These are phyloP conservation scores for Petrolisthes manimaculis DNA, from an alignment of 2,888 invertebrate genomes.

Conservation along the genomic window DNA sequence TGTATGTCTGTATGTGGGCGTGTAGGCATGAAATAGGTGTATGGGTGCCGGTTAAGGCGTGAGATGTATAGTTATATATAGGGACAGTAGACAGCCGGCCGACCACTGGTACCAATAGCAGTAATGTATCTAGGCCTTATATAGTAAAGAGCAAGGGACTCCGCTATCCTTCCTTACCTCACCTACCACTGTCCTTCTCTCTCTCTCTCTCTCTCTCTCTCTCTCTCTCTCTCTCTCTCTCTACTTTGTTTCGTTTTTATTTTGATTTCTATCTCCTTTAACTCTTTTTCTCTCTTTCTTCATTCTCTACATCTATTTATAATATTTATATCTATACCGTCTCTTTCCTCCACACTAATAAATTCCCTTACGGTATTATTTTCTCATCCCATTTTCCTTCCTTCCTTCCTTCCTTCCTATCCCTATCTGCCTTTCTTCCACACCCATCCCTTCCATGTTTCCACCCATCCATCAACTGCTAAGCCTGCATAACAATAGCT, in stretches of 20 bases:
- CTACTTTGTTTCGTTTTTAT: neutral
- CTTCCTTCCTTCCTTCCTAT: too few relatives aligned
- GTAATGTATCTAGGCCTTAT: neutral
- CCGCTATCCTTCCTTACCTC: neutral
- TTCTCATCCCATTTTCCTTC: too few relatives aligned
- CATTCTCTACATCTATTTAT: too few relatives aligned
- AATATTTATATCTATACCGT: too few relatives aligned
- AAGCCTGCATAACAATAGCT: too few relatives aligned
- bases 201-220: constrained; percentile 1
- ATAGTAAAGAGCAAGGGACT: neutral
- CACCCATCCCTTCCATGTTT: too few relatives aligned
- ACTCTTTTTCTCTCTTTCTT: too few relatives aligned
- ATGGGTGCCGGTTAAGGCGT: neutral
- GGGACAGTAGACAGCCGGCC: neutral
- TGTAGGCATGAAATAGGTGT: neutral
- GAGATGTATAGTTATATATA: neutral
- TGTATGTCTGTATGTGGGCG: constrained; percentile 15
- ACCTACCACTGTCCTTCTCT: constrained; percentile 4
- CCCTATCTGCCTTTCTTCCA: too few relatives aligned
- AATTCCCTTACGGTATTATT: too few relatives aligned
- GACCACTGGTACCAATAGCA: constrained; percentile 4
- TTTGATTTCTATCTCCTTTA: neutral
- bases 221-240: constrained; percentile 2
- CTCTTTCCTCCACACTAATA: too few relatives aligned
- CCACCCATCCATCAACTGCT: too few relatives aligned